Base-by-base conservation (phyloP, 1,140 invertebrate genomes). In the Aleiodes sp. region DNA sequence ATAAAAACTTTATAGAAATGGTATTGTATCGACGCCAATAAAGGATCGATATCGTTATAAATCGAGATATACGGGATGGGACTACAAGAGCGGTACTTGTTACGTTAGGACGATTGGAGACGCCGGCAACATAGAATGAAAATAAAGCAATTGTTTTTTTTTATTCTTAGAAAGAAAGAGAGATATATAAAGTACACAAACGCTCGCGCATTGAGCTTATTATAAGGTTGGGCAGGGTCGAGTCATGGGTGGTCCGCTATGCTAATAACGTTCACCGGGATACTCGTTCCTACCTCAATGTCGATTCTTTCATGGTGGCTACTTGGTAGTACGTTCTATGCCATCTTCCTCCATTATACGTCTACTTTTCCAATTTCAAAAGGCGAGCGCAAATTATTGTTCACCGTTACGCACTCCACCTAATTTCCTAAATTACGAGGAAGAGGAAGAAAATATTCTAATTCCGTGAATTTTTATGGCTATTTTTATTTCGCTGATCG, bases 31-130 rank as follows among this genome's bases (percentile, higher is more conserved):
- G 78, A 80, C 76, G 82, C 76, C 82, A 82, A 82, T 84, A 84
- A 80, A 80, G 80, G 82, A 82, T 79, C 81, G 78, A 82, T 83
- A 85, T 84, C 82, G 79, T 78, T 81, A 85, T 85, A 84, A 85
- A 84, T 85, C 82, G 82, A 82, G 80, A 84, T 80, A 78, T 80
- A 82, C 77, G 75, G 80, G 84, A 84, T 80, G 81, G 73, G 31
- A 4, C 41, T 83, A 84, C 82, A 84, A 75, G 82, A 73, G 74
- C 80, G 77, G 78, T 76, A 75, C 83, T 80, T 84, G 82, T 52
- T 52, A 52, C 19, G 16, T 52, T 52, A 16, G 46, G 6, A 4
- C 1, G 2, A 24, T 21, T 12, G 41, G n/a, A 46, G 41, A 46
- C 41, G 41, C 41, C n/a, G 41, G 41, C 21, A 52, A 12, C 19